Evolutionary conservation across 2,888 invertebrate species (phyloP).

Genomic region (Pachydiplax longipennis): DNA sequence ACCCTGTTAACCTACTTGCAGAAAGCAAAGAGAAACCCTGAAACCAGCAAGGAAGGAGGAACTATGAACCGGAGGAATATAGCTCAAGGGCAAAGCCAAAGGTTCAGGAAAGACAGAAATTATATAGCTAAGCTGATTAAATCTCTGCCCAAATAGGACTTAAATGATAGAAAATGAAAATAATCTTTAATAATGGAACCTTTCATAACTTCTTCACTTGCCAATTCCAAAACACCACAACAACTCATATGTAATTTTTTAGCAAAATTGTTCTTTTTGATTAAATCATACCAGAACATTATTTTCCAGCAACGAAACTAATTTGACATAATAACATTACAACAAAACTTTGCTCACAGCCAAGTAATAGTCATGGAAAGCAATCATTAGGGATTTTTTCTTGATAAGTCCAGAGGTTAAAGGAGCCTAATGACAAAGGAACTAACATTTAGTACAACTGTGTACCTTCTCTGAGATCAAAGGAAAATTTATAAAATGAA

Average conservation of each 20-base stretch:
- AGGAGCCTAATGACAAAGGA: conserved; percentile 23
- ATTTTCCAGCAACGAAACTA: neutral
- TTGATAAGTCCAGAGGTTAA: neutral
- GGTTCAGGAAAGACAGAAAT: neutral
- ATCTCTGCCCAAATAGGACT: neutral
- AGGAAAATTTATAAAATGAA: neutral
- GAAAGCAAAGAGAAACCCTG: neutral
- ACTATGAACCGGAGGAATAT: conserved; percentile 15
- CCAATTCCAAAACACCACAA: neutral
- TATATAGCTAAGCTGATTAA: neutral
- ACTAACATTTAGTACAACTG: neutral
- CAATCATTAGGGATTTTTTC: conserved; percentile 12
- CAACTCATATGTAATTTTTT: neutral
- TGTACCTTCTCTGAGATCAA: conserved; percentile 23
- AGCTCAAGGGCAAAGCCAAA: neutral
- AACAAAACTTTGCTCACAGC: conserved; percentile 34
- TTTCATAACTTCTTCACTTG: neutral
- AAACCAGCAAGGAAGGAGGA: neutral
- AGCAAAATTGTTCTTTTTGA: neutral
- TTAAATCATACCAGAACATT: neutral
- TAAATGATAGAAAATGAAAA: neutral
- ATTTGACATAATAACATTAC: neutral
- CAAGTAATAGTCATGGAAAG: conserved; percentile 33
- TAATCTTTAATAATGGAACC: neutral
- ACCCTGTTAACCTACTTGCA: neutral